These are phyloP conservation scores for Platyrinchus mystaceus DNA, from an alignment of 2,797 vertebrate genomes.

Conservation along the genomic window DNA sequence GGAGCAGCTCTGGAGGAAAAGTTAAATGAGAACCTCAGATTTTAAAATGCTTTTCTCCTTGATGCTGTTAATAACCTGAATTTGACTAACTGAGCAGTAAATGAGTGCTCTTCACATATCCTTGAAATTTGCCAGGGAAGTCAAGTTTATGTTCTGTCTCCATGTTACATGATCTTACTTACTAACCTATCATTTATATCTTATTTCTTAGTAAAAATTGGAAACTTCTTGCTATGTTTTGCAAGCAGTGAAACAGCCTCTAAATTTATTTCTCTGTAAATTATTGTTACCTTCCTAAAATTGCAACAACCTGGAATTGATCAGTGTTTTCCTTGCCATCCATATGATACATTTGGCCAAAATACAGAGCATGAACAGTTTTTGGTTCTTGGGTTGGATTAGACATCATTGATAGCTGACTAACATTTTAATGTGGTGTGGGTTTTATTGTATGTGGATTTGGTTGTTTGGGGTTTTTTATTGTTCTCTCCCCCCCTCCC, in stretches of 20 bases:
- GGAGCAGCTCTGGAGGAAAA: background rate
- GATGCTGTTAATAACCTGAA: background rate
- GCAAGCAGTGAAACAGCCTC: background rate
- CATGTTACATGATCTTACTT: background rate
- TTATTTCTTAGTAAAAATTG: background rate
- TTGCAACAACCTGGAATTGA: background rate
- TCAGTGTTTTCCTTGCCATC: background rate
- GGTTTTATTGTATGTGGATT: background rate
- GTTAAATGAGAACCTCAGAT: background rate
- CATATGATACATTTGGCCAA: background rate
- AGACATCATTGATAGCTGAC: background rate
- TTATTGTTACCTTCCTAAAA: background rate
- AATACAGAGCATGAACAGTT: background rate
- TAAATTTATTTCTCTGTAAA: background rate
- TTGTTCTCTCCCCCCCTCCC: no score
- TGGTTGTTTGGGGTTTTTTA: rapidly evolving
- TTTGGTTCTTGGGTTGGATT: background rate
- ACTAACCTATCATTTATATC: background rate
- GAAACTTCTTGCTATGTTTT: background rate
- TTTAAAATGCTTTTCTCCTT: background rate
- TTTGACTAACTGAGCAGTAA: background rate
- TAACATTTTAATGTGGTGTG: background rate
- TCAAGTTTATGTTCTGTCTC: background rate
- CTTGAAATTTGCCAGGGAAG: background rate
- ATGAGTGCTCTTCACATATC: background rate